Conservation (phyloP, 53 echinoderm and acorn worm genomes). For the Echinometra lucunter region DNA sequence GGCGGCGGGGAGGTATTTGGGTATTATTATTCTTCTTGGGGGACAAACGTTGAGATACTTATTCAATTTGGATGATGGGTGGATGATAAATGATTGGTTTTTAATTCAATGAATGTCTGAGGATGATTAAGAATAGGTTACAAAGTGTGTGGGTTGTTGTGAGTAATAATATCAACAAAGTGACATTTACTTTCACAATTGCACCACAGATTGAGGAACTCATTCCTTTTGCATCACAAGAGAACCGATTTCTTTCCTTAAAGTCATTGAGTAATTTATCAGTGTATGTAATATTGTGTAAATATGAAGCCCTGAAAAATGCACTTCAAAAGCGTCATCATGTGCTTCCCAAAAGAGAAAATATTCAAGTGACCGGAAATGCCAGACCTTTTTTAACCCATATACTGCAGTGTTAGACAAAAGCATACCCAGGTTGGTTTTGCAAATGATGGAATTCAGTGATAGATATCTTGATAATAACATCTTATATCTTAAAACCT, state of each 20-base stretch:
- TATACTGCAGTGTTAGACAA: too few species aligned
- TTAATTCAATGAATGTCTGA: neutral
- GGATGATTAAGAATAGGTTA: neutral
- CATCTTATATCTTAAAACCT: too few species aligned
- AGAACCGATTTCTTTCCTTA: neutral
- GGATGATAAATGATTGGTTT: conserved; percentile 19
- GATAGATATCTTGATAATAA: too few species aligned
- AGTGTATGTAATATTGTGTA: too few species aligned
- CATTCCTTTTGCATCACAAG: neutral
- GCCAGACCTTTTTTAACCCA: too few species aligned
- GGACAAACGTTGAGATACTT: neutral
- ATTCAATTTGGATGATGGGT: neutral
- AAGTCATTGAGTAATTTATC: too few species aligned
- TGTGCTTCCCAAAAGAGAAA: too few species aligned
- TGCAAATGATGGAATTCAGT: too few species aligned
- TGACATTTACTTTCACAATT: conserved; percentile 21
- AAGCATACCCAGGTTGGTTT: too few species aligned
- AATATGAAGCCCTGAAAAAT: too few species aligned
- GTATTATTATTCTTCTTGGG: neutral
- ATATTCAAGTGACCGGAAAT: too few species aligned
- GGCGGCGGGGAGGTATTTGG: neutral
- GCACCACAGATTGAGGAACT: neutral
- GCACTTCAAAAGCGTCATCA: too few species aligned
- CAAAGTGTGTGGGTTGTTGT: neutral
- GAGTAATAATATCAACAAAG: conserved; percentile 11